Conservation (phyloP, 2,888 invertebrate species). For the Cancer borealis region DNA sequence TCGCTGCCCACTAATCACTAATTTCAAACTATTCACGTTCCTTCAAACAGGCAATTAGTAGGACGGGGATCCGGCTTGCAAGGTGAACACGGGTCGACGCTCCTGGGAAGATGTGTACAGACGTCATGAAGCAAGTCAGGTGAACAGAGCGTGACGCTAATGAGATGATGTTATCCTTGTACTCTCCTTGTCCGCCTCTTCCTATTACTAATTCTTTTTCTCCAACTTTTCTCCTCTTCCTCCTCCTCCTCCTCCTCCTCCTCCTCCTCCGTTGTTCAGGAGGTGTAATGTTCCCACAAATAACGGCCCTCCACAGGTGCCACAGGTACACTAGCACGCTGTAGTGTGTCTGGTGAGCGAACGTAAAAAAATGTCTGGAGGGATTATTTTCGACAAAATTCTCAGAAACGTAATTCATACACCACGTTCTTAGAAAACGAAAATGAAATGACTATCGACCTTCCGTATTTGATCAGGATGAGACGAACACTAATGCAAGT, state of each 20-base stretch:
- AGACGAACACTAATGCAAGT: background rate
- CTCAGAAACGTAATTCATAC: background rate
- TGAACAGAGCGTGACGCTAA: background rate
- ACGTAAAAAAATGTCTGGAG: background rate
- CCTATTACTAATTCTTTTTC: background rate
- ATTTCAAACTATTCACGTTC: constrained; percentile 20
- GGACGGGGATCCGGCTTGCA: background rate
- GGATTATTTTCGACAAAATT: background rate
- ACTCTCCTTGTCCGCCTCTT: background rate
- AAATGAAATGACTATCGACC: background rate
- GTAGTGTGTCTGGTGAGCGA: background rate
- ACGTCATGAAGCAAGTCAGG: background rate
- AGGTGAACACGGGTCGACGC: background rate
- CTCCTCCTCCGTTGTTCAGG: too few species aligned
- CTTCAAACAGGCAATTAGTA: background rate
- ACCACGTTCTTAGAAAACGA: background rate
- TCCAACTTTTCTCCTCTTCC: background rate
- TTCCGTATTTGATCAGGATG: background rate
- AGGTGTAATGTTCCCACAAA: too few species aligned
- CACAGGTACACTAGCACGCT: background rate
- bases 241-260: background rate
- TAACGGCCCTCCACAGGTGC: background rate
- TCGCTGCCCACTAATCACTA: background rate
- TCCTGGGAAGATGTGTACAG: background rate
- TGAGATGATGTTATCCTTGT: background rate